phyloP scores from a whole-genome alignment of 2,113 vertebrate species.

The Pithys albifrons region DNA sequence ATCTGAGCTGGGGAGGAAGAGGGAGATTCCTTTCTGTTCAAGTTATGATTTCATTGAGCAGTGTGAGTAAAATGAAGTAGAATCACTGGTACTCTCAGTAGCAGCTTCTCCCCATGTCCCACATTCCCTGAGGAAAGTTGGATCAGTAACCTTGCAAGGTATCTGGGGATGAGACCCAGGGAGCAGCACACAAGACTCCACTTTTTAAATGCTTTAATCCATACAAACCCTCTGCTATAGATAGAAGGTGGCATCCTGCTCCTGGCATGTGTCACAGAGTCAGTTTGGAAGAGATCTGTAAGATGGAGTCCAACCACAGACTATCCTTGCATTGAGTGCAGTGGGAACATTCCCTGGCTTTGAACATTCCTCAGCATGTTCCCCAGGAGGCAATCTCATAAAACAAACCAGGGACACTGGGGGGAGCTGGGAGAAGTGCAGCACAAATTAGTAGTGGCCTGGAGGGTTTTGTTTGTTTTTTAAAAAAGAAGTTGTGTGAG shows the following conservation, averaged over 20 bases:
- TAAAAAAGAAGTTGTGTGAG: not conserved
- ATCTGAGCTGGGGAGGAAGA: not conserved
- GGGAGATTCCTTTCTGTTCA: not conserved
- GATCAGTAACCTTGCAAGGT: not conserved
- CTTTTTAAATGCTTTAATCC: not conserved
- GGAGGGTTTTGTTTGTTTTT: slow-evolving; percentile 31
- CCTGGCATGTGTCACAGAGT: not conserved
- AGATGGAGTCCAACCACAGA: not conserved
- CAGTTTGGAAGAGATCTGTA: not conserved
- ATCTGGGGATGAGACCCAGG: not conserved
- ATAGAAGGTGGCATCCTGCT: not conserved
- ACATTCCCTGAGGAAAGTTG: slow-evolving; percentile 5
- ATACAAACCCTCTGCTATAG: not conserved
- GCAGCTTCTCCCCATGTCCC: not conserved
- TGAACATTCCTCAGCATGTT: not conserved
- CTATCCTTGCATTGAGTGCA: not conserved
- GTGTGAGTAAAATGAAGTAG: not conserved
- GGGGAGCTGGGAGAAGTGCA: not conserved
- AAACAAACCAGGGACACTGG: not conserved
- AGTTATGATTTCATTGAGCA: not conserved
- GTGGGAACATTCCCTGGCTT: slow-evolving; percentile 44
- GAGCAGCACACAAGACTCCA: not conserved
- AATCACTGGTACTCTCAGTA: not conserved
- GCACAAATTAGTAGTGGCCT: slow-evolving; percentile 6
- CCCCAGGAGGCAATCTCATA: slow-evolving; percentile 35